Evolutionary conservation across 2,113 vertebrate species (phyloP).

Genomic region (zebrafish (Danio rerio)): GRCz12tu NC_133181.1:11627001-11627500

Average conservation of each 20-base stretch:
- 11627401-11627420: conserved; percentile 69
- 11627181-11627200: neutral
- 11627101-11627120: conserved; percentile 80
- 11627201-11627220: neutral
- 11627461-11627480: neutral
- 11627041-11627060: conserved; percentile 80
- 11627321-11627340: conserved; percentile 76
- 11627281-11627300: conserved; percentile 72
- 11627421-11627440: neutral
- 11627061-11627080: conserved; percentile 80
- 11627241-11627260: conserved; percentile 74
- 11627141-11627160: neutral
- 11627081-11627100: conserved; percentile 81
- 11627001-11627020: conserved; percentile 66
- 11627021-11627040: conserved; percentile 79
- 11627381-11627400: conserved; percentile 80
- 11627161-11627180: conserved; percentile 34
- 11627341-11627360: conserved; percentile 71
- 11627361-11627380: conserved; percentile 72
- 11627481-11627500: too few relatives aligned
- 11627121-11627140: conserved; percentile 83
- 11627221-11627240: neutral
- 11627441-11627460: neutral
- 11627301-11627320: conserved; percentile 79
- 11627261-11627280: conserved; percentile 79